These are phyloP conservation scores for Phenganax marumi DNA, from an alignment of 92 coral and sea anemone genomes.

Conservation along the genomic window DNA sequence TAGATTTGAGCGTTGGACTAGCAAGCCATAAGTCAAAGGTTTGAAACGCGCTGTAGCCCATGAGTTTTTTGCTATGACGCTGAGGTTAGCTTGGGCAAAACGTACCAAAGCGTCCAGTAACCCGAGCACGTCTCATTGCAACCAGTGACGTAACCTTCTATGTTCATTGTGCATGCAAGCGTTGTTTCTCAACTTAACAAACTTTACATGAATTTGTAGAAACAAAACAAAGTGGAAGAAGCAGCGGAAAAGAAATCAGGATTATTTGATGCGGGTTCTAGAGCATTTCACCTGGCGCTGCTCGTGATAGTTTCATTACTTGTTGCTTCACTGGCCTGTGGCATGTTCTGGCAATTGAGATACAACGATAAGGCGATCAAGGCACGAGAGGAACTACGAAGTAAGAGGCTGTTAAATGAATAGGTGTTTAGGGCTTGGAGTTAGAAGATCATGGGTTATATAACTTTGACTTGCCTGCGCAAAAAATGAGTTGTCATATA, in stretches of 20 bases:
- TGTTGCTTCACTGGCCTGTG: background rate
- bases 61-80: no score
- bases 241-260: slow-evolving; percentile 14
- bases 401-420: slow-evolving; percentile 6
- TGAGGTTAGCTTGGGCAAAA: no score
- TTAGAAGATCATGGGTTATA: background rate
- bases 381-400: background rate
- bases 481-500: no score
- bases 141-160: background rate
- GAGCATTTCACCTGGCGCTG: slow-evolving; percentile 2
- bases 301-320: background rate
- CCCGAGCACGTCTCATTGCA: no score
- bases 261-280: slow-evolving; percentile 8
- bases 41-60: no score
- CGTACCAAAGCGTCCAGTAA: no score
- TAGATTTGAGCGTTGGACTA: no score
- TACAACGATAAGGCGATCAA: slow-evolving; percentile 5
- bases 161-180: background rate
- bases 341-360: slow-evolving; percentile 28
- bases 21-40: no score
- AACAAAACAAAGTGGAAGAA: slow-evolving; percentile 25
- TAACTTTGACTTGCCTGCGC: no score
- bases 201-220: slow-evolving; percentile 11
- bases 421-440: background rate
- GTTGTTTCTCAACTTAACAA: background rate